Evolutionary conservation across 2,888 invertebrate genomes (phyloP).

Genomic region (Pterostichus niger): DNA sequence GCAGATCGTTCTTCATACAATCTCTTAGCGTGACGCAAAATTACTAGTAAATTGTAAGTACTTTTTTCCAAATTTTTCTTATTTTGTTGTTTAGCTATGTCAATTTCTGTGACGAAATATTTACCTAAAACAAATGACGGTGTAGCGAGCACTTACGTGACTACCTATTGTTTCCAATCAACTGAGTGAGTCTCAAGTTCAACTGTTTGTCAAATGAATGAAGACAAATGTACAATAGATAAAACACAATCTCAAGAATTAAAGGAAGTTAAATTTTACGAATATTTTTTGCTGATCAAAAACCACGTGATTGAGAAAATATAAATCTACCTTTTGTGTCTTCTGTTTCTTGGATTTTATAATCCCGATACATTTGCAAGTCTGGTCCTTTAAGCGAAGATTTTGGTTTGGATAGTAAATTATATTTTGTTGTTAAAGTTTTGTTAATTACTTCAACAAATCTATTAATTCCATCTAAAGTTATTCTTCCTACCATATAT

Average conservation of each 20-base stretch:
- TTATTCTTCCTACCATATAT: slow-evolving; percentile 67
- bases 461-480: slow-evolving; percentile 62
- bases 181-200: no score
- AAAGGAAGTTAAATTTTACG: no score
- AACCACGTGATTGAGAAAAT: neutral
- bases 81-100: slow-evolving; percentile 66
- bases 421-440: slow-evolving; percentile 63
- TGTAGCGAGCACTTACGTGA: no score
- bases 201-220: no score
- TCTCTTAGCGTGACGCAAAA: slow-evolving; percentile 67
- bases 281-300: neutral
- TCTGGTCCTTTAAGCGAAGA: slow-evolving; percentile 59
- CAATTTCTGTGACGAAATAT: slow-evolving; percentile 67
- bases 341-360: slow-evolving; percentile 60
- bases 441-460: slow-evolving; percentile 67
- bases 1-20: slow-evolving; percentile 43
- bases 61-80: slow-evolving; percentile 65
- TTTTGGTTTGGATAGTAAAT: slow-evolving; percentile 64
- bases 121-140: slow-evolving; percentile 59
- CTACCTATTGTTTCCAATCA: no score
- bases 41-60: slow-evolving; percentile 65
- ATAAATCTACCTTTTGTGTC: slow-evolving; percentile 65
- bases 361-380: slow-evolving; percentile 59
- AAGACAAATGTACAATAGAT: no score
- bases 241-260: no score